Evolutionary conservation across 1,140 invertebrate genomes (phyloP).

Genomic region (Cotesia glomerata): DNA sequence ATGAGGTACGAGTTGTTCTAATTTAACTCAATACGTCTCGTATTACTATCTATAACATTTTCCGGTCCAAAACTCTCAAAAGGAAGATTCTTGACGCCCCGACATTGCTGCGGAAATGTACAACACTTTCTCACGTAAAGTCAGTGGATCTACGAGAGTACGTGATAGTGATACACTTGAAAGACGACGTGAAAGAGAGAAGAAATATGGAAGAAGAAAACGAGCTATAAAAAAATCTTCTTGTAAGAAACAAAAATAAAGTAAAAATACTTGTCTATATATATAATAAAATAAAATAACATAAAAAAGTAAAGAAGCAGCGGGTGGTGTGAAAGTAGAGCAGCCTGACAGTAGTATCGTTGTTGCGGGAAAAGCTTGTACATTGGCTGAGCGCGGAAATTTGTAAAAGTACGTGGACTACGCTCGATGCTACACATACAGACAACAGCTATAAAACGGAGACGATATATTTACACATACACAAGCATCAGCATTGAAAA

Average conservation of each 20-base stretch:
- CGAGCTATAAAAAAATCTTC: conserved; percentile 7
- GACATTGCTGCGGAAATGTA: conserved; percentile 23
- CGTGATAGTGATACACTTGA: conserved; percentile 27
- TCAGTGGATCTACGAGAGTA: conserved; percentile 25
- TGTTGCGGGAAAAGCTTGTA: background rate
- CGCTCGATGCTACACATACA: no score
- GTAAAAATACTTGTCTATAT: background rate
- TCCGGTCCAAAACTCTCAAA: background rate
- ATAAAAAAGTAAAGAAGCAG: conserved; percentile 4
- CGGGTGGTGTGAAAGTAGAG: conserved; percentile 10
- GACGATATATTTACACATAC: no score
- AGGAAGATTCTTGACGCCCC: conserved; percentile 1
- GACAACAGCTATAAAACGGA: background rate
- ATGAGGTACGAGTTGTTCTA: background rate
- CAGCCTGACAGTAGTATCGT: conserved; percentile 9
- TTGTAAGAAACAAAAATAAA: conserved; percentile 8
- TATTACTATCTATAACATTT: conserved; percentile 2
- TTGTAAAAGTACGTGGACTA: conserved; percentile 11
- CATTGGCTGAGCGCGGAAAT: conserved; percentile 10
- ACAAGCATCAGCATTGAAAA: background rate
- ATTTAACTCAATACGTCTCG: background rate
- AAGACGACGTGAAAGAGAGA: background rate
- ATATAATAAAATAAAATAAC: conserved; percentile 11
- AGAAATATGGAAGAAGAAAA: background rate
- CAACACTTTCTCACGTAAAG: conserved; percentile 27